Percentiles rank a stretch among this genome's conserved stretches.
These are phyloP conservation scores for Eudyptes chrysolophus DNA, from an alignment of 2,113 vertebrate species.

Conservation along the genomic window DNA sequence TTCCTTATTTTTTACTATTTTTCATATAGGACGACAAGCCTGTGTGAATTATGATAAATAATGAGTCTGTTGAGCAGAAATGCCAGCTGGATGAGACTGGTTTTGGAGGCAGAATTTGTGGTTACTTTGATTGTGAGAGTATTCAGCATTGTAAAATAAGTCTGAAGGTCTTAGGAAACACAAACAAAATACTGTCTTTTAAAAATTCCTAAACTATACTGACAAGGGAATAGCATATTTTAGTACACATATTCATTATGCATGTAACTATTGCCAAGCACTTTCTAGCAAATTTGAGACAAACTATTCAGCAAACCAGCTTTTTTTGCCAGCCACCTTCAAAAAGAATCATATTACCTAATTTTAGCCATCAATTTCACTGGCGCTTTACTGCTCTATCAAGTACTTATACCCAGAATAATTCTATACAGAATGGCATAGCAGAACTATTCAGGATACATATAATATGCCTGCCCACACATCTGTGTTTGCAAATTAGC, in stretches of 20 bases:
- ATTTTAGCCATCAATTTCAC: background rate
- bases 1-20: background rate
- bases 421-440: background rate
- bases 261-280: background rate
- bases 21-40: background rate
- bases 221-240: background rate
- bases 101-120: background rate
- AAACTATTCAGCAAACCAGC: background rate
- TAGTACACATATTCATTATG: background rate
- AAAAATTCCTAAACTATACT: background rate
- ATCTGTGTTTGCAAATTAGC: constrained; percentile 12
- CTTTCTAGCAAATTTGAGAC: background rate
- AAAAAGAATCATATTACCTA: background rate
- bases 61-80: background rate
- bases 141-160: background rate
- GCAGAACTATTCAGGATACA: background rate
- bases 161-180: background rate
- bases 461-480: background rate
- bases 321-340: background rate
- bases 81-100: background rate
- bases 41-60: background rate
- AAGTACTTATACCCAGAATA: background rate
- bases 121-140: background rate
- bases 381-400: background rate
- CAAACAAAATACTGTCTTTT: background rate